Percentiles rank a stretch among this genome's conserved stretches.
phyloP scores from a whole-genome alignment of 2,113 vertebrate genomes.

The Hystrix brachyura region DNA sequence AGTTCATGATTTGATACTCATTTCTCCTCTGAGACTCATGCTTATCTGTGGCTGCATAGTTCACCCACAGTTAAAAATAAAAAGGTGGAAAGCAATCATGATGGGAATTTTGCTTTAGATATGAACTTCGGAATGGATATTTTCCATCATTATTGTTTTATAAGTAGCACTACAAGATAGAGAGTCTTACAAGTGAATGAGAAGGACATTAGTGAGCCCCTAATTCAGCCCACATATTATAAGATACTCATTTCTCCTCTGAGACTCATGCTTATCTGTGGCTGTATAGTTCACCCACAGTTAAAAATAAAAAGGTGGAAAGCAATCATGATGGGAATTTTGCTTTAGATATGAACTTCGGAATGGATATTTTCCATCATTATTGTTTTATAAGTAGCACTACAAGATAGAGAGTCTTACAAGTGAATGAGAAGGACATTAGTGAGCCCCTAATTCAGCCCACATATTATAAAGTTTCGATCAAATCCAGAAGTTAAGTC shows the following conservation, averaged over 20 bases:
- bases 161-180: not conserved
- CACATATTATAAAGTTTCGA: not conserved
- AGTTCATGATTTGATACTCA: constrained; percentile 80
- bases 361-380: not conserved
- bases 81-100: not conserved
- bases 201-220: not conserved
- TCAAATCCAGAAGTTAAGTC: not conserved
- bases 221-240: not conserved
- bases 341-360: no score
- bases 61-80: not conserved
- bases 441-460: not conserved
- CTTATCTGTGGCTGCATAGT: not conserved
- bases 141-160: not conserved
- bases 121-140: not conserved
- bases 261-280: not conserved
- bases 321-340: not conserved
- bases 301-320: not conserved
- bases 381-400: not conserved
- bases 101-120: not conserved
- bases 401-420: not conserved
- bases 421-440: not conserved
- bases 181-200: not conserved
- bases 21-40: constrained; percentile 78
- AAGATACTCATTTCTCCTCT: no score
- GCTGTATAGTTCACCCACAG: not conserved